These are phyloP conservation scores for Megalopta genalis DNA, from an alignment of 1,140 invertebrate genomes.

Conservation along the genomic window DNA sequence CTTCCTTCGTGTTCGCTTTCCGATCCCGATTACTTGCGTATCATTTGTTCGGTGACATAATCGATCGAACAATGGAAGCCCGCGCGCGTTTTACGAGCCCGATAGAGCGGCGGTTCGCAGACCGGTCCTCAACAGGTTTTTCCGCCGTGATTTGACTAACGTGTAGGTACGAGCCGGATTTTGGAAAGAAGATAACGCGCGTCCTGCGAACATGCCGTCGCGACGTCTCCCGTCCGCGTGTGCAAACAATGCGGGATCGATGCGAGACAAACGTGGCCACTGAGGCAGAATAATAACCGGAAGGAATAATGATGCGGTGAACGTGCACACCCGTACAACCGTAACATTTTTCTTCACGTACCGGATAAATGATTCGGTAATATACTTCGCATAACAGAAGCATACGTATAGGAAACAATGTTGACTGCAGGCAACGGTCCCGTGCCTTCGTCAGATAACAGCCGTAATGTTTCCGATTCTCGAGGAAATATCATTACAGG, in stretches of 20 bases:
- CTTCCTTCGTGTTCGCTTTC: slow-evolving; percentile 7
- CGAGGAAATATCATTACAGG: too few species aligned
- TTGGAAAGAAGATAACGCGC: slow-evolving; percentile 10
- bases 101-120: neutral
- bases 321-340: neutral
- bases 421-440: too few species aligned
- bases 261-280: neutral
- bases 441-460: too few species aligned
- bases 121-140: slow-evolving; percentile 34
- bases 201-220: neutral
- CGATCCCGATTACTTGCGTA: slow-evolving; percentile 54
- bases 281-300: slow-evolving; percentile 19
- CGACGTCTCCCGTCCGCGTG: neutral
- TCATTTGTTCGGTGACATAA: slow-evolving; percentile 53
- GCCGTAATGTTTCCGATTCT: too few species aligned
- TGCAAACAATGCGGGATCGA: slow-evolving; percentile 9
- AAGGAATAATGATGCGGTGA: slow-evolving; percentile 4
- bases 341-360: neutral
- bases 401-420: too few species aligned
- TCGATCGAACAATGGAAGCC: slow-evolving; percentile 31
- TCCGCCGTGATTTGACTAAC: neutral
- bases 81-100: slow-evolving; percentile 14
- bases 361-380: too few species aligned
- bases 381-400: too few species aligned
- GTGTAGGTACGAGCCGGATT: neutral